Percentiles rank a stretch among this genome's conserved stretches.
Conservation (phyloP, 23 tunicate genomes). For the Trididemnum clinides region DNA sequence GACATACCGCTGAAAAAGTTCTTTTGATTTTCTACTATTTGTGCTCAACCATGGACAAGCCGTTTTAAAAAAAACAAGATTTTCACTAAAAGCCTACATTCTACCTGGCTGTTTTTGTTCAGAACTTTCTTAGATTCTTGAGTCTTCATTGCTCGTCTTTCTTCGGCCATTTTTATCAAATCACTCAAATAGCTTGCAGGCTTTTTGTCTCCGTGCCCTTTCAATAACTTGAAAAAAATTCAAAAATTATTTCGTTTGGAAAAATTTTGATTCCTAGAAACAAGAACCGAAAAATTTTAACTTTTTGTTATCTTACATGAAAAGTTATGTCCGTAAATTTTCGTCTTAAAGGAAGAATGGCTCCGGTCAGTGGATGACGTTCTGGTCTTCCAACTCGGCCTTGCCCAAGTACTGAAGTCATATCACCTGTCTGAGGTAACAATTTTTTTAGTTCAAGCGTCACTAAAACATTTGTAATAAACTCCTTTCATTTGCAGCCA, state of each 20-base stretch:
- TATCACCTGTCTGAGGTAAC: neutral
- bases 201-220: neutral
- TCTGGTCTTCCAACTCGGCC: constrained; percentile 83
- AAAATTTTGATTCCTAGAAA: too few relatives aligned
- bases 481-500: too few relatives aligned
- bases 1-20: too few relatives aligned
- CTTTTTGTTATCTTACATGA: constrained; percentile 36
- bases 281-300: too few relatives aligned
- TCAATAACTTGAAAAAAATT: neutral
- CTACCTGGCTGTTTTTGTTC: too few relatives aligned
- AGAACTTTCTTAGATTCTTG: constrained; percentile 52
- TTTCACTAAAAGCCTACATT: too few relatives aligned
- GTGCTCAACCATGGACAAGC: too few relatives aligned
- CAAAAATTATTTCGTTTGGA: too few relatives aligned
- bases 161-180: constrained; percentile 65
- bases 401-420: neutral
- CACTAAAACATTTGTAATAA: too few relatives aligned
- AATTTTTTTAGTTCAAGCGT: too few relatives aligned
- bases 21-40: too few relatives aligned
- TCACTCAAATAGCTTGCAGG: constrained; percentile 52
- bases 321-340: constrained; percentile 85
- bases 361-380: constrained; percentile 79
- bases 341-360: constrained; percentile 74
- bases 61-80: too few relatives aligned
- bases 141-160: constrained; percentile 29